Conservation (phyloP, 2,888 invertebrate species). For the Acanthoscelides obtectus region DNA sequence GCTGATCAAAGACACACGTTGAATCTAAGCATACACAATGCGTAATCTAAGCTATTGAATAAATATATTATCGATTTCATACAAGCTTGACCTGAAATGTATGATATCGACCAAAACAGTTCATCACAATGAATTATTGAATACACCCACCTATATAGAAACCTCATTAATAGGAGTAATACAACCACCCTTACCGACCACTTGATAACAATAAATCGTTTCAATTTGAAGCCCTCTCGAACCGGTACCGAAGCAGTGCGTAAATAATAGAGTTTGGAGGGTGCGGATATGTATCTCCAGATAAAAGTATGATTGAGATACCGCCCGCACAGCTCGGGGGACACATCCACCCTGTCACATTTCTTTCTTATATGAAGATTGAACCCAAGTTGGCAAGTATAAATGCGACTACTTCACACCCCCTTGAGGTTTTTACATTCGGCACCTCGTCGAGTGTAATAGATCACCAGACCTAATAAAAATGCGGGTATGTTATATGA, state of each 20-base stretch:
- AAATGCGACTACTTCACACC: conserved; percentile 46
- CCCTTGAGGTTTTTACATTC: conserved; percentile 10
- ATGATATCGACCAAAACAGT: not conserved
- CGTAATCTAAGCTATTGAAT: too few species aligned
- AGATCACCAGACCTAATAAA: not conserved
- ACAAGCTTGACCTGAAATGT: not conserved
- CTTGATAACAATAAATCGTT: conserved; percentile 41
- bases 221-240: conserved; percentile 39
- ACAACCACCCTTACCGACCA: conserved; percentile 26
- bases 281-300: conserved; percentile 31
- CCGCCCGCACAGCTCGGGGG: conserved; percentile 37
- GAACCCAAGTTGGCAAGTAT: conserved; percentile 43
- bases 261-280: conserved; percentile 41
- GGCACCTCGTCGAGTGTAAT: not conserved
- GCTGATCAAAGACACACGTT: too few species aligned
- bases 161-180: conserved; percentile 37
- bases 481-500: not conserved
- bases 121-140: conserved; percentile 11
- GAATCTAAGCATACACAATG: too few species aligned
- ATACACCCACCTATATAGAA: conserved; percentile 10
- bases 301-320: conserved; percentile 46
- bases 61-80: not conserved
- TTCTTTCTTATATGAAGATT: conserved; percentile 43
- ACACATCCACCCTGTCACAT: conserved; percentile 46
- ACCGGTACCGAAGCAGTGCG: conserved; percentile 33